Conservation (phyloP, 2,888 invertebrate genomes). For the Tetrapedia diversipes region DNA sequence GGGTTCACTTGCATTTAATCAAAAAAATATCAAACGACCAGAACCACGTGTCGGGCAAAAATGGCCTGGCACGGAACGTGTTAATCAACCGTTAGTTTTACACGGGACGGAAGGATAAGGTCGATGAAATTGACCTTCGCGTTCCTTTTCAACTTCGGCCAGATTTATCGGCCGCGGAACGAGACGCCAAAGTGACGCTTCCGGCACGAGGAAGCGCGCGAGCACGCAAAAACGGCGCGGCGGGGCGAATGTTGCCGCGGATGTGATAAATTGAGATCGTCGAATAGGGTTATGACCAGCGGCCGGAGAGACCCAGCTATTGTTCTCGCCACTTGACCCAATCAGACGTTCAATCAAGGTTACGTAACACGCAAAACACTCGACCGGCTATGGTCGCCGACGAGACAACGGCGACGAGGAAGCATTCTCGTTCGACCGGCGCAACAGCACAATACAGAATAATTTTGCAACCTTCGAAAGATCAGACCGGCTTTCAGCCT, state of each 20-base stretch:
- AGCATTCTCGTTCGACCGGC: too few relatives aligned
- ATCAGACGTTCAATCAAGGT: conserved; percentile 76
- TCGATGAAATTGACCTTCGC: conserved; percentile 49
- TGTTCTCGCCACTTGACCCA: conserved; percentile 80
- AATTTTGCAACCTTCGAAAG: too few relatives aligned
- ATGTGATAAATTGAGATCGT: conserved; percentile 75
- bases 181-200: conserved; percentile 59
- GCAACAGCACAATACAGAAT: too few relatives aligned
- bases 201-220: conserved; percentile 51
- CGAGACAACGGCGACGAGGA: background rate
- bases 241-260: conserved; percentile 69
- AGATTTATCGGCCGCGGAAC: conserved; percentile 39
- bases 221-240: conserved; percentile 23
- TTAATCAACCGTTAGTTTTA: background rate
- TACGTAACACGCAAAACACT: conserved; percentile 76
- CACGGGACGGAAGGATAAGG: background rate
- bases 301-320: conserved; percentile 72
- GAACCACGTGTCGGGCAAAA: too few relatives aligned
- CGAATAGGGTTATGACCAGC: conserved; percentile 73
- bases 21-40: too few relatives aligned
- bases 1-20: too few relatives aligned
- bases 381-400: conserved; percentile 6
- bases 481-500: too few relatives aligned
- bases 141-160: conserved; percentile 38
- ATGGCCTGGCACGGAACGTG: too few relatives aligned